phyloP scores from a whole-genome alignment of 2,797 vertebrate species.

The Myotis pilosus region DNA sequence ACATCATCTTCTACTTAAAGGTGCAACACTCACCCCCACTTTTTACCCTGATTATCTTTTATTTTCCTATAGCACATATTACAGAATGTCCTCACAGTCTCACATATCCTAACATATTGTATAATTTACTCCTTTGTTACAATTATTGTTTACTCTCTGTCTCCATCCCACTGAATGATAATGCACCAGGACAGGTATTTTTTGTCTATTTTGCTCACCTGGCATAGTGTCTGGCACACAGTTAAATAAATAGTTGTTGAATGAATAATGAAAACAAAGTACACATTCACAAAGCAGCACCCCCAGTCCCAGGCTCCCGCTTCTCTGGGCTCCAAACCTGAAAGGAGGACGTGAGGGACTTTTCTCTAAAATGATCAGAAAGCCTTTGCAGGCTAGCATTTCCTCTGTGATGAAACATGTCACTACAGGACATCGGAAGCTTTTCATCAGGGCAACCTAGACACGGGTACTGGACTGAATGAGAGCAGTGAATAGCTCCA shows the following conservation, averaged over 20 bases:
- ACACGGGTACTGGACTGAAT: not conserved
- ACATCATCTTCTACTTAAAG: not conserved
- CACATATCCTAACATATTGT: not conserved
- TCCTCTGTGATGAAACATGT: not conserved
- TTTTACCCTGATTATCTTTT: not conserved
- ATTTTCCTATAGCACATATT: not conserved
- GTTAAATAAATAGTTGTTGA: not conserved
- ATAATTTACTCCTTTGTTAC: not conserved
- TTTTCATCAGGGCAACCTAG: not conserved
- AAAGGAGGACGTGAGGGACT: not conserved
- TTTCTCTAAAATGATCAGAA: not conserved
- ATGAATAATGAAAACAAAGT: not conserved
- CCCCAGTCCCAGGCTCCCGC: not conserved
- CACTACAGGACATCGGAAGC: not conserved
- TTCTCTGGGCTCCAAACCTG: not conserved
- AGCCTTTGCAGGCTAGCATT: not conserved
- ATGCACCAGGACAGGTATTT: not conserved
- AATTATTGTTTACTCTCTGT: not conserved
- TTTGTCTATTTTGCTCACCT: not conserved
- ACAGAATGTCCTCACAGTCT: not conserved
- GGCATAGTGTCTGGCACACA: not conserved
- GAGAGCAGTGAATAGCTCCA: not conserved
- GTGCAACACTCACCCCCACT: not conserved
- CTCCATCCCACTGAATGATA: not conserved
- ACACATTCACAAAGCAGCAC: not conserved